A percentile compares a stretch with the other conserved stretches of the same genome.
phyloP scores from a whole-genome alignment of 2,797 vertebrate genomes.

The Pseudochromis fuscus region DNA sequence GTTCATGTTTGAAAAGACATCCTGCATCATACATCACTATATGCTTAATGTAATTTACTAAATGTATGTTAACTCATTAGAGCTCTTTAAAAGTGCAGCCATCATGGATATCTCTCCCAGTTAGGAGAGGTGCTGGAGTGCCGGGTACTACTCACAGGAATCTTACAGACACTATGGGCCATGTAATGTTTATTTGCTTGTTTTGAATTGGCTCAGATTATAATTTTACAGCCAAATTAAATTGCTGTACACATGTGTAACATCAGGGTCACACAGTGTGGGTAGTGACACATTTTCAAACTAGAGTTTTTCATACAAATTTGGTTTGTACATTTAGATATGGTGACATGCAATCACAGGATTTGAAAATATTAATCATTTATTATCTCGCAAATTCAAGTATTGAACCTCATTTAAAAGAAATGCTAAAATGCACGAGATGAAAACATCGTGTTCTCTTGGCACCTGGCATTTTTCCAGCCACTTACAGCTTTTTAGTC shows the following conservation, averaged over 20 bases:
- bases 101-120: background rate
- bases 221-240: background rate
- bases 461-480: background rate
- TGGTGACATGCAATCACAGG: background rate
- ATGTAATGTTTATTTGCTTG: background rate
- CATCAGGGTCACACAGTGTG: background rate
- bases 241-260: background rate
- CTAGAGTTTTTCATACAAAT: background rate
- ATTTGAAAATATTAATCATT: background rate
- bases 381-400: background rate
- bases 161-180: background rate
- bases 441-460: background rate
- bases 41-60: background rate
- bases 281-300: background rate
- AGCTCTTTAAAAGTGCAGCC: background rate
- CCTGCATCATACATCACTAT: too few species aligned
- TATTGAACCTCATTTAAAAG: background rate
- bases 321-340: background rate
- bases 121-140: background rate
- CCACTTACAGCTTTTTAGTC: background rate
- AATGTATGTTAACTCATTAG: conserved; percentile 3
- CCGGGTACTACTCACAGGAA: background rate
- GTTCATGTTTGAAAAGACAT: background rate
- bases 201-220: background rate
- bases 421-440: background rate